These are phyloP conservation scores for Stegastes partitus DNA, from an alignment of 2,113 vertebrate species.

Conservation along the genomic window DNA sequence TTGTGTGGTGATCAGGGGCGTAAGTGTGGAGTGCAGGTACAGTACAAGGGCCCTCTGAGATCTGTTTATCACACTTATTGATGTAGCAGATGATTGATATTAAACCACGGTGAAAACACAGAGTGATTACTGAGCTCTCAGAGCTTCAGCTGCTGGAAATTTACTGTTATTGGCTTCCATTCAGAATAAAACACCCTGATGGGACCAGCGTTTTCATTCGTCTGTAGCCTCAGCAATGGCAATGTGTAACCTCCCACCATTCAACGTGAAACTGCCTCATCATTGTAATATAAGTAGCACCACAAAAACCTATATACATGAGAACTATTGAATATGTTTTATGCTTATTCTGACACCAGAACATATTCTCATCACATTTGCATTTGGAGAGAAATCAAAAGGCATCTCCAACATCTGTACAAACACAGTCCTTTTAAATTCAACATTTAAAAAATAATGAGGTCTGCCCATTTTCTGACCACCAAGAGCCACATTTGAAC, in stretches of 20 bases:
- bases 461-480: constrained; percentile 74
- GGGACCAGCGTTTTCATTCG: constrained; percentile 28
- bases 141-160: constrained; percentile 48
- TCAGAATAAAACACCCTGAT: constrained; percentile 16
- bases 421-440: constrained; percentile 62
- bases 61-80: constrained; percentile 50
- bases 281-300: constrained; percentile 74
- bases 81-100: constrained; percentile 44
- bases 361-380: constrained; percentile 81
- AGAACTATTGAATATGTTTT: constrained; percentile 80
- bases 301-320: constrained; percentile 81
- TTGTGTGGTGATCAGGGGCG: constrained; percentile 22
- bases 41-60: constrained; percentile 41
- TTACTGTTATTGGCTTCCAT: constrained; percentile 51
- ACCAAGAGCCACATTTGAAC: constrained; percentile 59
- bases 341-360: constrained; percentile 71
- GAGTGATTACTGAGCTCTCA: constrained; percentile 44
- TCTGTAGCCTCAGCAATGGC: constrained; percentile 30
- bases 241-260: constrained; percentile 24
- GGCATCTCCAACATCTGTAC: constrained; percentile 68
- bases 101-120: constrained; percentile 31
- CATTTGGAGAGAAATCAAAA: constrained; percentile 74
- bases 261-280: constrained; percentile 53
- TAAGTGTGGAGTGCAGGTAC: constrained; percentile 44
- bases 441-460: constrained; percentile 48